Conservation (phyloP, 2,888 invertebrate species). For the Lasioglossum morio region DNA sequence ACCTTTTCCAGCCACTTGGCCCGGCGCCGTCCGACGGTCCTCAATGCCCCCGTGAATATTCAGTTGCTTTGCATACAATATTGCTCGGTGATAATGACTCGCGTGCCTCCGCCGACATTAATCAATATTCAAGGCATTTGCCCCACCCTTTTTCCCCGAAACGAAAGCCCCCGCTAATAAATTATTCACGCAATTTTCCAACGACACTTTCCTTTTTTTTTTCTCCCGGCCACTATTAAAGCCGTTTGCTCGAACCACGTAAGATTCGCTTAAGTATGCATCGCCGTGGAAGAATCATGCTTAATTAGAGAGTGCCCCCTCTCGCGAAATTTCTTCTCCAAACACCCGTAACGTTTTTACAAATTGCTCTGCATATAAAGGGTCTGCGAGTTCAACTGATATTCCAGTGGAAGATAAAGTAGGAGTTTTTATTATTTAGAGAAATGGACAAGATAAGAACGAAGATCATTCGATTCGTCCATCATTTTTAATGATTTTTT, state of each 20-base stretch:
- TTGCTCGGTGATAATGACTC: constrained; percentile 41
- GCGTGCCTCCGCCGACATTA: constrained; percentile 32
- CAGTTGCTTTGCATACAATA: constrained; percentile 28
- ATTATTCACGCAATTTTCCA: constrained; percentile 17
- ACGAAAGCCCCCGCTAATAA: background rate
- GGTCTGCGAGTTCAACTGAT: background rate
- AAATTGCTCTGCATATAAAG: background rate
- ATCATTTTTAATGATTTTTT: background rate
- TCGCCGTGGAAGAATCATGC: background rate
- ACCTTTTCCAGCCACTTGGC: constrained; percentile 47
- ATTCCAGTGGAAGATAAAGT: background rate
- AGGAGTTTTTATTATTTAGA: background rate
- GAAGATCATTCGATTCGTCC: background rate
- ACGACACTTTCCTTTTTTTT: background rate
- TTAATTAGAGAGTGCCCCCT: background rate
- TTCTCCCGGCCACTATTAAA: background rate
- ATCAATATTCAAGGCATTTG: constrained; percentile 52
- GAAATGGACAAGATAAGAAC: background rate
- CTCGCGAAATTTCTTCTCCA: background rate
- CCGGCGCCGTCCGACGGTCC: background rate
- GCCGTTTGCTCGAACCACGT: background rate
- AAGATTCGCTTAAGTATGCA: background rate
- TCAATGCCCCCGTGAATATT: constrained; percentile 14
- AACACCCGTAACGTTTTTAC: background rate
- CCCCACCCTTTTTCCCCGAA: background rate